Conservation (phyloP, 2,888 invertebrate genomes). For the Limnephilus auricula region DNA sequence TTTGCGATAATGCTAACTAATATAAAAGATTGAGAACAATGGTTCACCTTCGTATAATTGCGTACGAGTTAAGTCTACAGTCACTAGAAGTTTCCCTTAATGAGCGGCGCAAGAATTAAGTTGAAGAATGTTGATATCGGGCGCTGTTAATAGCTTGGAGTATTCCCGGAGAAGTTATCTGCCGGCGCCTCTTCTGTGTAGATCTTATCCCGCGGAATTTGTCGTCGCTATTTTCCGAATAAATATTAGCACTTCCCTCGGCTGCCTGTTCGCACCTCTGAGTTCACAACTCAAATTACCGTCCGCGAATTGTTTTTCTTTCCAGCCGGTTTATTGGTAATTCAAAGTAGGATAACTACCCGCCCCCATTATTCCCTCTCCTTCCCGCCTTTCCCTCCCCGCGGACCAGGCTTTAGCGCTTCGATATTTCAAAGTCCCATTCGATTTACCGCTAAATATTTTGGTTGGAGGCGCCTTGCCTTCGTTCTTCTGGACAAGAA, state of each 20-base stretch:
- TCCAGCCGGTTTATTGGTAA: slow-evolving; percentile 66
- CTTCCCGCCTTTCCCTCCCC: slow-evolving; percentile 28
- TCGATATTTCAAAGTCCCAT: slow-evolving; percentile 66
- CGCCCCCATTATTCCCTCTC: slow-evolving; percentile 63
- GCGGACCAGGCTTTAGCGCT: slow-evolving; percentile 55
- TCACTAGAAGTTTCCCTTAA: not conserved
- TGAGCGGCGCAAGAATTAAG: slow-evolving; percentile 14
- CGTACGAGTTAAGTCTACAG: not conserved
- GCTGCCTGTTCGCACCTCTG: slow-evolving; percentile 46
- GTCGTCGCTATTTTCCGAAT: slow-evolving; percentile 65
- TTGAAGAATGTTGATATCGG: slow-evolving; percentile 38
- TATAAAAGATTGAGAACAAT: not conserved
- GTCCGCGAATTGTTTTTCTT: slow-evolving; percentile 65
- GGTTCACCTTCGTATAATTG: not conserved
- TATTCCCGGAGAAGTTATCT: slow-evolving; percentile 8
- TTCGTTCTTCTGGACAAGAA: slow-evolving; percentile 10
- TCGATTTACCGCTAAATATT: slow-evolving; percentile 65
- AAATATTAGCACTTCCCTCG: slow-evolving; percentile 64
- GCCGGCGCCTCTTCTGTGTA: slow-evolving; percentile 62
- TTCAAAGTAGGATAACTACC: slow-evolving; percentile 65
- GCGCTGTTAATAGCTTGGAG: not conserved
- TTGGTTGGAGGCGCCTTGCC: slow-evolving; percentile 46
- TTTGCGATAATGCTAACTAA: not conserved
- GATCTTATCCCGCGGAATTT: slow-evolving; percentile 65
- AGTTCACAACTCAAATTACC: slow-evolving; percentile 65